Evolutionary conservation across 2,888 invertebrate genomes (phyloP).

Genomic region (Chorisops tibialis): DNA sequence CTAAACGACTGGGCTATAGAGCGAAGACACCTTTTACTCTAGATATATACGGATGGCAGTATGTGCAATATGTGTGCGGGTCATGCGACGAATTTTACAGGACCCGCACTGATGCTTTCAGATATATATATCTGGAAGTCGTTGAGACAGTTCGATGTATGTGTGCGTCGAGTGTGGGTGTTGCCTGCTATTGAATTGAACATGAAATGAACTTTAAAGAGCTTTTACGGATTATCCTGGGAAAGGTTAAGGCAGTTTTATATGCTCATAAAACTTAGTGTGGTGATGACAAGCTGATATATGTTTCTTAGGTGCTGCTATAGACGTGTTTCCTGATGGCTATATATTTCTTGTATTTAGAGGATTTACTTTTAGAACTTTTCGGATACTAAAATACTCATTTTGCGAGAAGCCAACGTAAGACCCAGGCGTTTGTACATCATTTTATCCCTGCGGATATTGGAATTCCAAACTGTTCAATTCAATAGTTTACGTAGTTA

Average conservation of each 20-base stretch:
- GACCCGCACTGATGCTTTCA: too few species aligned
- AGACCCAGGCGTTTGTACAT: not conserved
- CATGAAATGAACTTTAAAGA: slow-evolving; percentile 27
- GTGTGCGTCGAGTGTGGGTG: too few species aligned
- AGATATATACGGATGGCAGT: not conserved
- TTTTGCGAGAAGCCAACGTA: not conserved
- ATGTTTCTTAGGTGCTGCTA: slow-evolving; percentile 13
- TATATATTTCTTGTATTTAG: not conserved
- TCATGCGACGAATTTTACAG: too few species aligned
- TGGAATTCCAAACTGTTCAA: slow-evolving; percentile 15
- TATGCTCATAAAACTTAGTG: slow-evolving; percentile 25
- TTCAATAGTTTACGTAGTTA: slow-evolving; percentile 20
- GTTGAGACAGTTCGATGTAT: slow-evolving; percentile 15
- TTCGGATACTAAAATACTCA: slow-evolving; percentile 21
- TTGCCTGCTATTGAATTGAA: slow-evolving; percentile 25
- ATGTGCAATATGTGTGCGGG: too few species aligned
- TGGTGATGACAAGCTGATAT: slow-evolving; percentile 27
- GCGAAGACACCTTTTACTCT: slow-evolving; percentile 3
- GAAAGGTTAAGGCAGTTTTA: slow-evolving; percentile 27
- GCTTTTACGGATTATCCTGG: slow-evolving; percentile 24
- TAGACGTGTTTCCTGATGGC: slow-evolving; percentile 9
- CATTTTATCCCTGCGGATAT: slow-evolving; percentile 16
- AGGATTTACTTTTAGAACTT: slow-evolving; percentile 19
- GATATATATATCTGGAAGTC: too few species aligned
- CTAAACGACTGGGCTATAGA: slow-evolving; percentile 13